Conservation (phyloP, 1,140 invertebrate genomes). For the Papilio polyxenes region DNA sequence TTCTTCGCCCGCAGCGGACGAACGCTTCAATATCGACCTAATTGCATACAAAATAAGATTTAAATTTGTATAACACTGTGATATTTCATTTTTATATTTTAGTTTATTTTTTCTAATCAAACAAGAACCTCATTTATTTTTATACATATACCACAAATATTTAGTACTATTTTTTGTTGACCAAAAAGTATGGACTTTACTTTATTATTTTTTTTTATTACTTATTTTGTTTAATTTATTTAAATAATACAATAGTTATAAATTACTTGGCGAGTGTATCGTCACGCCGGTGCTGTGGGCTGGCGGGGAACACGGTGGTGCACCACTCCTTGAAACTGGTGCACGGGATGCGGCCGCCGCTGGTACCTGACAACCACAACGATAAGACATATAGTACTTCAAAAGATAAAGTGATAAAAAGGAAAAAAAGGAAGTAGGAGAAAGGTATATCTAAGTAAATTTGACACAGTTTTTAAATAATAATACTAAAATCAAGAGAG, state of each 20-base stretch:
- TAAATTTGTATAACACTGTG: neutral
- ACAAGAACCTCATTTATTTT: neutral
- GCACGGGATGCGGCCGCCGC: conserved; percentile 65
- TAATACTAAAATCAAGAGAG: neutral
- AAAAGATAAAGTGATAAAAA: no score
- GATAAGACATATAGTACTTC: neutral
- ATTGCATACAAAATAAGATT: neutral
- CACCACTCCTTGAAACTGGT: conserved; percentile 75
- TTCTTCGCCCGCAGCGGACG: conserved; percentile 88
- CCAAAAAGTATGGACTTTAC: no score
- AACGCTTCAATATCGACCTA: conserved; percentile 91
- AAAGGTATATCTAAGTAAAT: no score
- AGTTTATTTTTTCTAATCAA: neutral
- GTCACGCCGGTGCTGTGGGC: conserved; percentile 54
- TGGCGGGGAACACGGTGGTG: conserved; percentile 59
- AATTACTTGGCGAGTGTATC: conserved; percentile 59
- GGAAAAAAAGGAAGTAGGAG: no score
- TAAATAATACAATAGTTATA: conserved; percentile 11
- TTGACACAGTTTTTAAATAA: no score
- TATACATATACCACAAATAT: neutral
- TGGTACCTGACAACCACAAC: conserved; percentile 54
- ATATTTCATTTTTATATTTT: neutral
- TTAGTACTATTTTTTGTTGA: neutral
- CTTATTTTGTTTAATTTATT: neutral
- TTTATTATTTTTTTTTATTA: no score